Percentiles rank a stretch among this genome's conserved stretches.
Evolutionary conservation across 2,113 vertebrate genomes (phyloP).

Genomic region (Natator depressus): DNA sequence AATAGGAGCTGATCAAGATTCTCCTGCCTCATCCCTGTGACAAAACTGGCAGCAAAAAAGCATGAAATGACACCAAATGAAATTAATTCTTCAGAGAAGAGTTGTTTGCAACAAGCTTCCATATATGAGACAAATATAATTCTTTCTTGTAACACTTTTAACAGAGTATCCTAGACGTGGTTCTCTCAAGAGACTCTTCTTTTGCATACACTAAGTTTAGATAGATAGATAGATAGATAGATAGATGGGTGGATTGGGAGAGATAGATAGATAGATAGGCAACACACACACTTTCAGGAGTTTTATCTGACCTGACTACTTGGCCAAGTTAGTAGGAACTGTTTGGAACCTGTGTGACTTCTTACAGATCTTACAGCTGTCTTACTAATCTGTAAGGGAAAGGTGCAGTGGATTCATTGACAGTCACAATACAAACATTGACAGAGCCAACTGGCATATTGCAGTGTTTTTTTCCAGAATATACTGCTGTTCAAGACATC

Average conservation of each 20-base stretch:
- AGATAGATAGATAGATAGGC: neutral
- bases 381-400: neutral
- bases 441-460: neutral
- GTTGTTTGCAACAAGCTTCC: neutral
- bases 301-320: neutral
- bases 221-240: neutral
- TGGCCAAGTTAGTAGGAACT: neutral
- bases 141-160: neutral
- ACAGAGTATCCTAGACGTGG: neutral
- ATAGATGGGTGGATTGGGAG: neutral
- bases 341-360: accelerated
- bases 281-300: neutral
- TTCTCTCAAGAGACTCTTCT: neutral
- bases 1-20: neutral
- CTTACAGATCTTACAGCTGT: neutral
- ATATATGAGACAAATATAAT: neutral
- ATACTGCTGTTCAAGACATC: neutral
- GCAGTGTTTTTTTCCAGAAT: neutral
- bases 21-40: neutral
- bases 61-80: neutral
- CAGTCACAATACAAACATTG: neutral
- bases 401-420: neutral
- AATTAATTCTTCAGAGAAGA: neutral
- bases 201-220: neutral
- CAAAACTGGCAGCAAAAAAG: neutral